Percentiles rank a stretch among this genome's conserved stretches.
Evolutionary conservation across 2,797 vertebrate species (phyloP).

Genomic region (Hipposideros larvatus): DNA sequence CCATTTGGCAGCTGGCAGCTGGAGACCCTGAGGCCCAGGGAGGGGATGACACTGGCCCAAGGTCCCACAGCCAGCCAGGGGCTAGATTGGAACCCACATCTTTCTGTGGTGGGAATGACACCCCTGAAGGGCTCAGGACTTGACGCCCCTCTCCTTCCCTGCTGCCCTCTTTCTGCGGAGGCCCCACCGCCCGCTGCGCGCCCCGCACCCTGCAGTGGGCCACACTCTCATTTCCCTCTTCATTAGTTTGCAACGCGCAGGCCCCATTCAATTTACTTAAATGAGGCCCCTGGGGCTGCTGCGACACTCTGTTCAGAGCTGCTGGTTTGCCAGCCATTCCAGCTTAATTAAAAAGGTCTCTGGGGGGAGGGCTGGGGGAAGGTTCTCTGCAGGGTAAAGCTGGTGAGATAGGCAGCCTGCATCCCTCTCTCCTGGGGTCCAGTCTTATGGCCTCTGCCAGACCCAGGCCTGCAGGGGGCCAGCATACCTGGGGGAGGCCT

Average conservation of each 20-base stretch:
- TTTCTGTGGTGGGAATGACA: neutral
- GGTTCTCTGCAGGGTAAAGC: neutral
- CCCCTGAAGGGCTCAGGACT: neutral
- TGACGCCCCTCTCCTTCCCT: neutral
- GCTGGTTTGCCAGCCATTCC: constrained; percentile 81
- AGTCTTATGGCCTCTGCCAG: neutral
- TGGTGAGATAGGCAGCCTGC: neutral
- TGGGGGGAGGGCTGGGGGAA: neutral
- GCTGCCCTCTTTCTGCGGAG: neutral
- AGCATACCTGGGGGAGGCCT: neutral
- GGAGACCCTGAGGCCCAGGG: neutral
- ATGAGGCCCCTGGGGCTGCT: constrained; percentile 85
- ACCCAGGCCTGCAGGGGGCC: neutral
- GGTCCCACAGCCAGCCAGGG: neutral
- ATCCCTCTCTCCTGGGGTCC: neutral
- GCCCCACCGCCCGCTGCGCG: fast-evolving
- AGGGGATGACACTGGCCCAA: neutral
- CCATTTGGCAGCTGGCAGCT: neutral
- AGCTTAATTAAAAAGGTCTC: constrained; percentile 84
- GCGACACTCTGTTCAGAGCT: constrained; percentile 80
- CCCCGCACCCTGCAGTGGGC: neutral
- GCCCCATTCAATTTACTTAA: constrained; percentile 86
- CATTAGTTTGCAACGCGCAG: constrained; percentile 82
- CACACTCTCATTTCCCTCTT: constrained; percentile 78
- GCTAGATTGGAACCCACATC: neutral